phyloP scores from a whole-genome alignment of 2,888 invertebrate species.

The Magallana nippona region DNA sequence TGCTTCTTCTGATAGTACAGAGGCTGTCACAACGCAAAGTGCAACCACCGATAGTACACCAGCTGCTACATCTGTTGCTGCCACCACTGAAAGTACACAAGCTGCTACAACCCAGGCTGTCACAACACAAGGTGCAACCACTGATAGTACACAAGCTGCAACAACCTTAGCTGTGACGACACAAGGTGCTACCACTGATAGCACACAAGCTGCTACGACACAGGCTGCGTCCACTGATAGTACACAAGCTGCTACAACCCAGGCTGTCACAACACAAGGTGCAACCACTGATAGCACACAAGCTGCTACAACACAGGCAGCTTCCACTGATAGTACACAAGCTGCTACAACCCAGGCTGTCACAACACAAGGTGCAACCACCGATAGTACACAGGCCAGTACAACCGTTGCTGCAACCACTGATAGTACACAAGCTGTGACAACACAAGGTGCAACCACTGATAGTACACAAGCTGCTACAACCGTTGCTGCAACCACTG shows the following conservation, averaged over 20 bases:
- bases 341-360: too few species aligned
- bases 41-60: neutral
- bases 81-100: neutral
- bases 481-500: too few species aligned
- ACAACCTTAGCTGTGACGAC: neutral
- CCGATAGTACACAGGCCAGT: neutral
- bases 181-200: neutral
- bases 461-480: too few species aligned
- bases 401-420: neutral
- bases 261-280: too few species aligned
- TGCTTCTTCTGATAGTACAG: neutral
- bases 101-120: neutral
- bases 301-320: neutral
- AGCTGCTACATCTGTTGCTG: neutral
- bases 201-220: neutral
- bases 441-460: too few species aligned
- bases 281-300: neutral
- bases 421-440: too few species aligned
- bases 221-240: neutral
- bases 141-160: neutral
- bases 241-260: neutral
- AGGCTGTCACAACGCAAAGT: neutral
- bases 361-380: neutral
- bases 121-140: neutral
- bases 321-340: neutral